A percentile compares a stretch with the other conserved stretches of the same genome.
phyloP scores from a whole-genome alignment of 2,797 vertebrate species.

The Gobio occitaniae region DNA sequence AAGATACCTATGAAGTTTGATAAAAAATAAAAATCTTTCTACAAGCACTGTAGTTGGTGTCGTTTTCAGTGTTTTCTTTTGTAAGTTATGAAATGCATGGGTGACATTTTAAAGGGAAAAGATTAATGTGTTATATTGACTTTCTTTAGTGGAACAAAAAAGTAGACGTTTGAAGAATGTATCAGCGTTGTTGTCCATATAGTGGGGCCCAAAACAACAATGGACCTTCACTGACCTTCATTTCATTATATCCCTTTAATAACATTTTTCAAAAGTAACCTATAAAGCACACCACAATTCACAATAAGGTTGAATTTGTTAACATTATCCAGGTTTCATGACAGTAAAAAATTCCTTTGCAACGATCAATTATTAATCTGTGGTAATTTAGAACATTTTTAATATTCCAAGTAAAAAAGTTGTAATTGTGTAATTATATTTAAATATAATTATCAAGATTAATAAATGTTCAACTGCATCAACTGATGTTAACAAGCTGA shows the following conservation, averaged over 20 bases:
- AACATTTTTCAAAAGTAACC: too few relatives aligned
- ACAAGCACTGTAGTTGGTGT: background rate
- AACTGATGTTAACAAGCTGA: background rate
- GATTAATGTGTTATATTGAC: background rate
- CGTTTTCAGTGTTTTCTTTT: background rate
- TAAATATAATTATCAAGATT: background rate
- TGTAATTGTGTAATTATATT: background rate
- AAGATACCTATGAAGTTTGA: background rate
- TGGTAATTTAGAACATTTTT: background rate
- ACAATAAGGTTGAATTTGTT: background rate
- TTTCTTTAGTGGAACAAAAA: background rate
- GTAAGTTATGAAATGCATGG: background rate
- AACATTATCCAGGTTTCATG: background rate
- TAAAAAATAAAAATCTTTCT: background rate
- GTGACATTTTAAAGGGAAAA: background rate
- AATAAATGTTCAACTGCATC: background rate
- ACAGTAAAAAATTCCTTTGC: background rate
- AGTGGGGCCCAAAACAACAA: background rate
- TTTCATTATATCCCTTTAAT: background rate
- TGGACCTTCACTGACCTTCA: background rate
- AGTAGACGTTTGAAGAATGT: background rate
- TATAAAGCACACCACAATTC: background rate
- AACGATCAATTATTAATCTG: background rate
- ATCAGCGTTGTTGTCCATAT: background rate
- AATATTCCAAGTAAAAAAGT: too few relatives aligned